Percentiles rank a stretch among this genome's conserved stretches.
Conservation (phyloP, 2,113 vertebrate species). For the Butorides virescens region DNA sequence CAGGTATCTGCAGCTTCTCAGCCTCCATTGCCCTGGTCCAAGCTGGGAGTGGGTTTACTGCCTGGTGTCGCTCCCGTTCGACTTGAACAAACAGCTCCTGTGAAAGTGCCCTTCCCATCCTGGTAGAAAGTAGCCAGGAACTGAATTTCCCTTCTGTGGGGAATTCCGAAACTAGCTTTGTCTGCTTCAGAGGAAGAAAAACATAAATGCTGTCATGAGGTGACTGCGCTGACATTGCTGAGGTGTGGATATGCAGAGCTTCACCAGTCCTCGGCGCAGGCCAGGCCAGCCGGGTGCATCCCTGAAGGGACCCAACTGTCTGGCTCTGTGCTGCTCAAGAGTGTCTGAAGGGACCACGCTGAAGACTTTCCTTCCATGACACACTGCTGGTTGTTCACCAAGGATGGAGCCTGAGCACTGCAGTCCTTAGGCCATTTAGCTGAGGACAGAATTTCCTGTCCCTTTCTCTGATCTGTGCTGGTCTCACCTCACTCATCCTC, state of each 20-base stretch:
- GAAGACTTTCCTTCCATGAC: neutral
- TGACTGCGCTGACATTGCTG: neutral
- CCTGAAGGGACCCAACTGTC: neutral
- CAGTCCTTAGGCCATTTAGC: neutral
- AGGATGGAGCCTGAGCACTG: neutral
- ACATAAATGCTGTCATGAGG: neutral
- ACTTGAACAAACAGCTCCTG: neutral
- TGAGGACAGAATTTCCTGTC: neutral
- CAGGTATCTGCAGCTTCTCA: neutral
- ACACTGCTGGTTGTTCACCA: neutral
- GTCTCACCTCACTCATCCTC: neutral
- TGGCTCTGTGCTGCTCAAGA: neutral
- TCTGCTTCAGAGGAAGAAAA: neutral
- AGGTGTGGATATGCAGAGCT: neutral
- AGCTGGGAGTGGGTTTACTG: neutral
- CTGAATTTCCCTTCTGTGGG: neutral
- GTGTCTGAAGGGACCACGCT: neutral
- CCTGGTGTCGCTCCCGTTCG: neutral
- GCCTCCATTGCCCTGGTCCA: neutral
- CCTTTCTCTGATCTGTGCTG: neutral
- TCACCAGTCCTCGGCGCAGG: neutral
- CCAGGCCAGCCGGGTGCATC: neutral
- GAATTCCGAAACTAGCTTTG: conserved; percentile 7
- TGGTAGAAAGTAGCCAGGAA: neutral
- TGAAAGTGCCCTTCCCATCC: neutral